Evolutionary conservation across 2,888 invertebrate genomes (phyloP), one percentile per base, ranked within the genome.

Genomic region (Galerucella calmariensis): DNA sequence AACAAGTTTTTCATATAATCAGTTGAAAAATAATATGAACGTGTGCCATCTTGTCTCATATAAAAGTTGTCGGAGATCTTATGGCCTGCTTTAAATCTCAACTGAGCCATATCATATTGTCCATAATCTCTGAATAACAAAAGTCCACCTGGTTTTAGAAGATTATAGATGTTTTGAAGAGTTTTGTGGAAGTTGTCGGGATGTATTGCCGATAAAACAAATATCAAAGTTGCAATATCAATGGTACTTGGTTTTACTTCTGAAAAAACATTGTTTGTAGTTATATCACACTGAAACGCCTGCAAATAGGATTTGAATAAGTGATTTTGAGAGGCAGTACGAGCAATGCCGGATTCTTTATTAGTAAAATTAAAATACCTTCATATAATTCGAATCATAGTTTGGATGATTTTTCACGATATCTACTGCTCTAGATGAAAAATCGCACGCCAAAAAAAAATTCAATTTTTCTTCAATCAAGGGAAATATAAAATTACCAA

Each of bases 401-500:
- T 92, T 85, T 10, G 90, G 88, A 87, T 92, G 90, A 46, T 89
- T 86, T 88, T 94, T 94, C 0, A 97, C 93, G 82, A 97, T 93
- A 24, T 96, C 93, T 0, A 98, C 89, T 0, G 98, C 98, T 88
- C 95, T 92, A 68, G 94, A 93, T 0, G 98, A 97, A 84, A 99
- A 94, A 89, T 98, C 98, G 86, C 98, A 98, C 0, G 96, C 96
- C 87, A 94, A 94, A 79, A 94, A 90, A 80, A 92, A 91, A 79
- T 92, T 90, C 70, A 90, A 89, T 0, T 93, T 92, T 82, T 95
- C 96, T 83, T 95, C 93, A 0, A 98, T 87, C 67, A 99, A 86
- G 0, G 99, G 99, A 87, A 94, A 98, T 65, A 99, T 90, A 86
- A 99, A 94, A 88, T 99, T 99, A 0, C 99, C 99, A 10, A 98